phyloP scores from a whole-genome alignment of 2,797 vertebrate genomes.

The Rallus crepitans region DNA sequence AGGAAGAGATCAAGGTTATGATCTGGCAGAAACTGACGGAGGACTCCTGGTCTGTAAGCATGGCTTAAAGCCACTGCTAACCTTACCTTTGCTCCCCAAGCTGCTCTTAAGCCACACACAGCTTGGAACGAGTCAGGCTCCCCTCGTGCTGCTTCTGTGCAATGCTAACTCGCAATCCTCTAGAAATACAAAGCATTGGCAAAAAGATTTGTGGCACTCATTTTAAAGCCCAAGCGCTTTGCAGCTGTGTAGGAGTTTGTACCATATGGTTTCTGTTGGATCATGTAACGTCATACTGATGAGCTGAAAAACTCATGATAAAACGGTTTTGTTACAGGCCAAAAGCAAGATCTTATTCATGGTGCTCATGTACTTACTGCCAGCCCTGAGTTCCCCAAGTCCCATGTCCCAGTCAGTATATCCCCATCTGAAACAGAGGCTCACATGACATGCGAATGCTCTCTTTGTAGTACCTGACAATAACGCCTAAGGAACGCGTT shows the following conservation, averaged over 20 bases:
- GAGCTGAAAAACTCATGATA: neutral
- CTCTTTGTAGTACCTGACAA: neutral
- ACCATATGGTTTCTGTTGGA: conserved; percentile 9
- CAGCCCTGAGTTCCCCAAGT: neutral
- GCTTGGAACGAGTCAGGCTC: neutral
- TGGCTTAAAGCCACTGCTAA: neutral
- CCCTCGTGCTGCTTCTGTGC: neutral
- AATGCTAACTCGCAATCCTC: neutral
- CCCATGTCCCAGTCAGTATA: neutral
- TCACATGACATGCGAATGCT: rapidly evolving
- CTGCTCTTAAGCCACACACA: neutral
- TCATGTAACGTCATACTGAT: neutral
- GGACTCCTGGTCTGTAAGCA: neutral
- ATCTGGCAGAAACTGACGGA: neutral
- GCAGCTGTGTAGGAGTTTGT: neutral
- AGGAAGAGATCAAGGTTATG: neutral
- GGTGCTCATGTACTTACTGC: neutral
- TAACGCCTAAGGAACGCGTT: neutral
- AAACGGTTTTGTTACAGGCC: neutral
- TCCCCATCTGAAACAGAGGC: neutral
- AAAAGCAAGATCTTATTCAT: neutral
- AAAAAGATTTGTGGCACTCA: neutral
- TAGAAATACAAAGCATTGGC: neutral
- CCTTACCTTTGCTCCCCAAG: neutral
- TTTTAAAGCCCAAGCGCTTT: neutral